Evolutionary conservation across 2,113 vertebrate genomes (phyloP).

Genomic region (Crotalus horridus): DNA sequence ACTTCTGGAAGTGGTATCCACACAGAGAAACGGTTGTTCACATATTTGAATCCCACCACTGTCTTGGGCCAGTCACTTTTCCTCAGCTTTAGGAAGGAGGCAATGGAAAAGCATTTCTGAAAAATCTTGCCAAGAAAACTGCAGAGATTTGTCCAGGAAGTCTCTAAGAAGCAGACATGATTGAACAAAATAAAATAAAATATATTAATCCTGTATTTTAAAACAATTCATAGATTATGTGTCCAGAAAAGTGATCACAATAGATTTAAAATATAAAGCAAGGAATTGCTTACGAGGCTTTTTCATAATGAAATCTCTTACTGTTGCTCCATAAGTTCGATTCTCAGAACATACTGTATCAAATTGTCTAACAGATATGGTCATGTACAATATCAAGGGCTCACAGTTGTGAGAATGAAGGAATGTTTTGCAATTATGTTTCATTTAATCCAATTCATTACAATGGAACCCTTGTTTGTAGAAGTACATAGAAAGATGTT

Average conservation of each 20-base stretch:
- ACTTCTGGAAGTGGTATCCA: too few species aligned
- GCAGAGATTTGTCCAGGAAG: not conserved
- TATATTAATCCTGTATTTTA: not conserved
- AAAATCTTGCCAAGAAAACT: not conserved
- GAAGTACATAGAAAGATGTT: not conserved
- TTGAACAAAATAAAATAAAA: not conserved
- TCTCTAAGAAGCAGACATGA: not conserved
- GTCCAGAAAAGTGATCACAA: not conserved
- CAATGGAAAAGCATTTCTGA: not conserved
- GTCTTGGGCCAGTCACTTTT: not conserved
- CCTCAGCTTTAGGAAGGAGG: not conserved
- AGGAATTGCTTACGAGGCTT: not conserved
- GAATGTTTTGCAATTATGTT: not conserved
- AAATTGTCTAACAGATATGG: not conserved
- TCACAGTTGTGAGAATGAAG: not conserved
- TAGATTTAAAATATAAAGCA: not conserved
- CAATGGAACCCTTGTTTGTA: not conserved
- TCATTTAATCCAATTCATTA: not conserved
- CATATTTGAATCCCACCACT: too few species aligned
- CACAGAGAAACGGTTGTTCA: too few species aligned
- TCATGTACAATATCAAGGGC: not conserved
- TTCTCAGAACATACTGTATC: not conserved
- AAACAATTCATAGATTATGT: not conserved
- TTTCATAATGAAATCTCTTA: not conserved
- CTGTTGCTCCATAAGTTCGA: not conserved